Conservation (phyloP, 2,888 invertebrate genomes). For the Conomelus anceps region DNA sequence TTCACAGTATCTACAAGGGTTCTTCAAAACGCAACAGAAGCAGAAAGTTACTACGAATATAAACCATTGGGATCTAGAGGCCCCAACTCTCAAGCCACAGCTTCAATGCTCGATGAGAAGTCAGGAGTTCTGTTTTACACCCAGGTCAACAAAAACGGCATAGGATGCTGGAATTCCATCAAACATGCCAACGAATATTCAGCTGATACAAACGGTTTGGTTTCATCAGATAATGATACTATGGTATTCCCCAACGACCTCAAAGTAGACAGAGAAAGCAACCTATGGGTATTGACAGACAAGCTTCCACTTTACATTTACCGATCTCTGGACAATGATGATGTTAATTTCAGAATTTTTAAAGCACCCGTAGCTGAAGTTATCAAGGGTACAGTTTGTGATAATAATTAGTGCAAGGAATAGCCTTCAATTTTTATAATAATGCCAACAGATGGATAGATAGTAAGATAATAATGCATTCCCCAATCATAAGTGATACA, state of each 20-base stretch:
- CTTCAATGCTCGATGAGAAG: constrained; percentile 61
- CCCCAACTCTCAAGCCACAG: constrained; percentile 62
- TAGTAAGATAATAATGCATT: too few relatives aligned
- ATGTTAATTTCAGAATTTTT: constrained; percentile 67
- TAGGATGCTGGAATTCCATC: constrained; percentile 71
- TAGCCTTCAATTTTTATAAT: not conserved
- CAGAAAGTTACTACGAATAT: constrained; percentile 65
- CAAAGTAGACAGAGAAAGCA: constrained; percentile 61
- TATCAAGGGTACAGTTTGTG: constrained; percentile 61
- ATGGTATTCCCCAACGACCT: constrained; percentile 76
- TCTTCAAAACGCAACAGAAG: constrained; percentile 62
- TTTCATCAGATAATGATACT: constrained; percentile 55
- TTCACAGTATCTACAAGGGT: constrained; percentile 68
- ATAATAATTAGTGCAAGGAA: constrained; percentile 2
- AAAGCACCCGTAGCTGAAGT: constrained; percentile 58
- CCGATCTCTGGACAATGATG: constrained; percentile 52
- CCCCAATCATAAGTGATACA: too few relatives aligned
- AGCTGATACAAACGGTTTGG: constrained; percentile 53
- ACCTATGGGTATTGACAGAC: constrained; percentile 73
- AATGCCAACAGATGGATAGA: too few relatives aligned
- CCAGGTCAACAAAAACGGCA: constrained; percentile 65
- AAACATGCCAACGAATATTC: constrained; percentile 54
- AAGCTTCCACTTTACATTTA: constrained; percentile 66
- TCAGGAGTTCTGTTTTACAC: constrained; percentile 68
- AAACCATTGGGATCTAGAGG: constrained; percentile 70